Conservation (phyloP, 1,140 invertebrate genomes). For the Drosophila sp. region DNA sequence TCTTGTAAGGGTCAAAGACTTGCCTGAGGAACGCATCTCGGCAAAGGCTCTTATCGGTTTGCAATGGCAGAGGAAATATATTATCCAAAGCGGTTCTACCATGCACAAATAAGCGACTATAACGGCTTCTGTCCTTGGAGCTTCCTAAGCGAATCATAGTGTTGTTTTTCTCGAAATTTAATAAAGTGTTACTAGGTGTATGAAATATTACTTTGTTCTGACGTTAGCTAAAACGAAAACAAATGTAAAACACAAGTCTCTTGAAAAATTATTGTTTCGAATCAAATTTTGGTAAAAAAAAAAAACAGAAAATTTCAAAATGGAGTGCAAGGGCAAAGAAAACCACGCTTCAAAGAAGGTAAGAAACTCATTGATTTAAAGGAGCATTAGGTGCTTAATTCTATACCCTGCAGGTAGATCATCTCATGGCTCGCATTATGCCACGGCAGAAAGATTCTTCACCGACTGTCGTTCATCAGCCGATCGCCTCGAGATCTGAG, state of each 20-base stretch:
- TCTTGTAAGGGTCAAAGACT: neutral
- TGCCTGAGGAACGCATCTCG: constrained; percentile 28
- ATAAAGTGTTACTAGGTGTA: neutral
- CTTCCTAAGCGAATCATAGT: neutral
- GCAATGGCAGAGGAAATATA: constrained; percentile 14
- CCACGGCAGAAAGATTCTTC: neutral
- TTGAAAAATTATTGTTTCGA: neutral
- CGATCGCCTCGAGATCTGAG: neutral
- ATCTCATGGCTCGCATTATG: neutral
- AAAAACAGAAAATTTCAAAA: neutral
- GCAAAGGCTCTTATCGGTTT: neutral
- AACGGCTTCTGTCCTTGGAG: neutral
- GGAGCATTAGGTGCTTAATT: neutral
- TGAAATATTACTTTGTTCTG: neutral
- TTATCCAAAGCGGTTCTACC: neutral
- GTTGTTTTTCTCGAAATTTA: neutral
- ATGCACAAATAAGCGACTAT: neutral
- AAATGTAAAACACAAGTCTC: neutral
- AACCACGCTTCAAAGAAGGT: neutral
- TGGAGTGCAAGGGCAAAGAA: neutral
- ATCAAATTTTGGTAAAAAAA: neutral
- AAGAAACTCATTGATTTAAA: neutral
- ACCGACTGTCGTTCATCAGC: neutral
- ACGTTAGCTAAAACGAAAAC: neutral
- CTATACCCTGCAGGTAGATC: neutral